Evolutionary conservation across 2,888 invertebrate genomes (phyloP).

Genomic region (Aquatica leii): DNA sequence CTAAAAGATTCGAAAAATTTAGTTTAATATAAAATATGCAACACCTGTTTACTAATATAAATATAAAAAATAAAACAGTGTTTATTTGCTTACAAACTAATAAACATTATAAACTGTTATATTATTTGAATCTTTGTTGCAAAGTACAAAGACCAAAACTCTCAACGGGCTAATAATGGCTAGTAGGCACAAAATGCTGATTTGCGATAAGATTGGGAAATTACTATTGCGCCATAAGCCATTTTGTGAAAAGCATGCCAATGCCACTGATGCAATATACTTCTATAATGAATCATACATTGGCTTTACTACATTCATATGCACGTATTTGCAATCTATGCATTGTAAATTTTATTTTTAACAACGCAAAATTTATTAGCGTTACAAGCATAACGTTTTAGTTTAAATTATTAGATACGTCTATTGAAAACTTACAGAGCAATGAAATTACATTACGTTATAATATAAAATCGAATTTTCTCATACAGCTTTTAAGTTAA

Average conservation of each 20-base stretch:
- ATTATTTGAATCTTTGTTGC: too few species aligned
- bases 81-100: slow-evolving; percentile 11
- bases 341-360: too few species aligned
- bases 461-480: too few species aligned
- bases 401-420: too few species aligned
- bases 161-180: slow-evolving; percentile 22
- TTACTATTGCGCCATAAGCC: slow-evolving; percentile 18
- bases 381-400: too few species aligned
- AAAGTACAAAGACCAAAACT: too few species aligned
- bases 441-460: too few species aligned
- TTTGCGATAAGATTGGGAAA: slow-evolving; percentile 33
- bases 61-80: too few species aligned
- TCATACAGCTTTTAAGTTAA: too few species aligned
- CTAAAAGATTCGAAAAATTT: neutral
- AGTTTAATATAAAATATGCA: neutral
- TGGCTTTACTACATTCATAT: slow-evolving; percentile 11
- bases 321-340: neutral
- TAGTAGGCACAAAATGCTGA: slow-evolving; percentile 34
- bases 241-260: slow-evolving; percentile 17
- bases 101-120: slow-evolving; percentile 23
- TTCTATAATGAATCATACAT: slow-evolving; percentile 19
- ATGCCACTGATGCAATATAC: neutral
- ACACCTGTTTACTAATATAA: neutral
- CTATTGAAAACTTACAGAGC: too few species aligned
- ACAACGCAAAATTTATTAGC: too few species aligned